Evolutionary conservation across 2,888 invertebrate genomes (phyloP), one percentile per base, ranked within the genome.

Genomic region (Drosophila vallismaia): DNA sequence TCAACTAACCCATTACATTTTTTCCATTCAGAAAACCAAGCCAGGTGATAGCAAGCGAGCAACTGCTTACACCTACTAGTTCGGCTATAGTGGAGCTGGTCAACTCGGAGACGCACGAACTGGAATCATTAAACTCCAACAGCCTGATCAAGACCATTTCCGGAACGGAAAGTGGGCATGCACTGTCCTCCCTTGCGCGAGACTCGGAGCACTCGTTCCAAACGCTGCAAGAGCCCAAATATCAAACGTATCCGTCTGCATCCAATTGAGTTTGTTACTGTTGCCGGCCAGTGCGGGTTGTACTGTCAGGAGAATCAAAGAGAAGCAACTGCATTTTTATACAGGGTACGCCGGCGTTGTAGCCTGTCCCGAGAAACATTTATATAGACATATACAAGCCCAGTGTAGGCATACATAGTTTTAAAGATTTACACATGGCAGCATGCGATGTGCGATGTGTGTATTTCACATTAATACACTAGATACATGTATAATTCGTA

Each of bases 71-170:
- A 3, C 91, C 91, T 29, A 91, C 91, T 6, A 92, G 90, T 69
- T 92, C 92, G 7, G 91, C 91, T 6, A 89, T 91, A 48, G 92
- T 91, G 9, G 92, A 92, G 71, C 74, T 92, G 78, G 86, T 90
- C 4, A 90, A 89, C 67, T 91, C 92, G 2, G 92, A 92, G 79
- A 90, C 92, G 9, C 91, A 92, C 74, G 92, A 92, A 66, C 71
- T 92, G 26, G 91, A 91, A 71, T 92, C 92, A 0, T 72, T 92
- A 3, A 91, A 90, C 49, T 91, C 91, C 6, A 92, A 89, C 74
- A 91, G 90, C 33, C 66, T 91, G 28, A 90, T 91, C 8, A 92
- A 91, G 85, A 90, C 91, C 1, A 90, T 91, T 69, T 90, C 90
- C 5, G 90, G 90, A 19, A 75, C 79, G 2, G 91, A 91, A 55